phyloP scores from a whole-genome alignment of 2,113 vertebrate genomes.

The Pluvianellus socialis region DNA sequence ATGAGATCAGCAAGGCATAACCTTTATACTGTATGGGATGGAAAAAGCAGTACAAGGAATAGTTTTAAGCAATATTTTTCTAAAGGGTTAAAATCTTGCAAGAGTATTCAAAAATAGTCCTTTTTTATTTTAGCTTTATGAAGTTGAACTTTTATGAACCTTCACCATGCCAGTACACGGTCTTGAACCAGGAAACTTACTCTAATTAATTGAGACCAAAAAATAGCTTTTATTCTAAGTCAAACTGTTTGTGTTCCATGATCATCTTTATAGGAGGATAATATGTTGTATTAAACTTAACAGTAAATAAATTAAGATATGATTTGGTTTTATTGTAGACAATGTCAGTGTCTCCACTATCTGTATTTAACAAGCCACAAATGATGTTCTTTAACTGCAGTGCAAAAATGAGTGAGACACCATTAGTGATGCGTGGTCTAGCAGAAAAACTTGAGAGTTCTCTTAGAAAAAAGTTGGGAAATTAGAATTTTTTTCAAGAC shows the following conservation, averaged over 20 bases:
- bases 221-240: neutral
- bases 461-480: neutral
- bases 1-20: neutral
- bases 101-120: neutral
- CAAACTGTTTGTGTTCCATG: neutral
- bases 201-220: neutral
- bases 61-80: neutral
- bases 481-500: neutral
- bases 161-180: neutral
- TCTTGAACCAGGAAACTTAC: neutral
- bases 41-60: neutral
- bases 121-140: neutral
- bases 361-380: neutral
- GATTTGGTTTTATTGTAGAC: neutral
- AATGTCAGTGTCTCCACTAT: neutral
- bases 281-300: neutral
- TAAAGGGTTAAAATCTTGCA: neutral
- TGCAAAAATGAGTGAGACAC: neutral
- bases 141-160: neutral
- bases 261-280: neutral
- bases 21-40: neutral
- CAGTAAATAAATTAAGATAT: neutral
- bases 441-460: neutral
- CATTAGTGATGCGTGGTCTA: accelerated
- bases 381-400: neutral